Percentiles rank a stretch among this genome's conserved stretches.
Conservation (phyloP, 2,113 vertebrate species). For the Hemichromis elongatus region DNA sequence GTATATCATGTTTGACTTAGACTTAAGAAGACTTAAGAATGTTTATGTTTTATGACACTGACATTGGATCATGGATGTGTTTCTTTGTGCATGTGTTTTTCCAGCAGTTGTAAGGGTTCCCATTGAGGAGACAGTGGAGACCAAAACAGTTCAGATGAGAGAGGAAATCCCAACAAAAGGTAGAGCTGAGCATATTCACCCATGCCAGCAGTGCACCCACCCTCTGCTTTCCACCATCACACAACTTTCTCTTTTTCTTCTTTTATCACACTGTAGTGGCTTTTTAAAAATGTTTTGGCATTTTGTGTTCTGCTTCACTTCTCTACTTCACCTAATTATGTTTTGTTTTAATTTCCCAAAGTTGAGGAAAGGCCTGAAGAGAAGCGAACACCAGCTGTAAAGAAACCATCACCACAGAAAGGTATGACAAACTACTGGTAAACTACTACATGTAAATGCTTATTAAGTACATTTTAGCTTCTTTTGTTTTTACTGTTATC, state of each 20-base stretch:
- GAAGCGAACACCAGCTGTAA: conserved; percentile 16
- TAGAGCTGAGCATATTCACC: conserved; percentile 1
- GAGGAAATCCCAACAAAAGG: conserved; percentile 67
- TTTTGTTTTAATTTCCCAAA: conserved; percentile 59
- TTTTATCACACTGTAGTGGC: background rate
- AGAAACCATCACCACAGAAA: conserved; percentile 47
- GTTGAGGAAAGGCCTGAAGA: conserved; percentile 36
- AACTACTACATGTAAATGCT: background rate
- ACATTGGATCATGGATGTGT: background rate
- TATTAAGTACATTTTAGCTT: background rate
- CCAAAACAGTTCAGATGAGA: conserved; percentile 75
- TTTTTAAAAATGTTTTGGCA: background rate
- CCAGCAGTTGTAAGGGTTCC: conserved; percentile 70
- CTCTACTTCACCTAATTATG: background rate
- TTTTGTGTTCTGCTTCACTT: background rate
- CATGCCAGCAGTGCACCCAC: background rate
- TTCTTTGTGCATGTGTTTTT: background rate
- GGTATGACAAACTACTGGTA: conserved; percentile 64
- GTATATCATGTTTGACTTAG: background rate
- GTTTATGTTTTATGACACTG: background rate
- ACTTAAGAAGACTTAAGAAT: too few relatives aligned
- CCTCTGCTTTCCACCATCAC: background rate
- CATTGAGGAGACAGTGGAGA: conserved; percentile 78
- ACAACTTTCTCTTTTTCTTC: background rate
- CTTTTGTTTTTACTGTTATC: background rate